These are phyloP conservation scores for Cephus rjabovi DNA, from an alignment of 2,888 invertebrate genomes.

Conservation along the genomic window DNA sequence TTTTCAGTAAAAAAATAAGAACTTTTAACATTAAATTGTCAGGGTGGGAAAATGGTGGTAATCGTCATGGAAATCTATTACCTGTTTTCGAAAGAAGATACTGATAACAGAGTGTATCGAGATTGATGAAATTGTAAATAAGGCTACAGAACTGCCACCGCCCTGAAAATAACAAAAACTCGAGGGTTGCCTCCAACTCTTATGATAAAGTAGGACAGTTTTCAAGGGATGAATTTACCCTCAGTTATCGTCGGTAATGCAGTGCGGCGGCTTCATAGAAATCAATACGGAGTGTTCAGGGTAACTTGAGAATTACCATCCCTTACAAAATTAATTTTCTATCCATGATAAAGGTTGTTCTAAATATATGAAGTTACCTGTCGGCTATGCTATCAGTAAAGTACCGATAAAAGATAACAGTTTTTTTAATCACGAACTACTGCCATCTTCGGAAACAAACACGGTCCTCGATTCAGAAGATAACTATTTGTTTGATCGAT, in stretches of 20 bases:
- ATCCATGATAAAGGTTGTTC: not conserved
- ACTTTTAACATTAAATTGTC: not conserved
- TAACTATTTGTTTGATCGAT: constrained; percentile 21
- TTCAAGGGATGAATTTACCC: not conserved
- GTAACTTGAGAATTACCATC: not conserved
- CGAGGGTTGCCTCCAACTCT: not conserved
- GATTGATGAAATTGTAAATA: not conserved
- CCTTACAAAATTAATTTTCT: not conserved
- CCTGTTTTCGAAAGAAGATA: not conserved
- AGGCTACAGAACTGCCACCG: not conserved
- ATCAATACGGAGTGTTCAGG: not conserved
- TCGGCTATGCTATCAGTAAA: not conserved
- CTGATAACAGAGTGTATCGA: too few species aligned
- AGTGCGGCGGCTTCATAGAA: not conserved
- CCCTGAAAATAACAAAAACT: not conserved
- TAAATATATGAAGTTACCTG: not conserved
- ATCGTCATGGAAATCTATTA: not conserved
- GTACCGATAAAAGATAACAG: not conserved
- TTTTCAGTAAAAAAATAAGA: not conserved
- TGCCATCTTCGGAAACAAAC: not conserved
- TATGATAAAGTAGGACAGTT: not conserved
- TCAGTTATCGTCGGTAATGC: not conserved
- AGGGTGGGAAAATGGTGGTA: not conserved
- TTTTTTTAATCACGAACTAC: not conserved
- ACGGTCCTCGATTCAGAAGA: not conserved